Conservation (phyloP, 2,113 vertebrate genomes). For the Ptilorrhoa leucosticta region DNA sequence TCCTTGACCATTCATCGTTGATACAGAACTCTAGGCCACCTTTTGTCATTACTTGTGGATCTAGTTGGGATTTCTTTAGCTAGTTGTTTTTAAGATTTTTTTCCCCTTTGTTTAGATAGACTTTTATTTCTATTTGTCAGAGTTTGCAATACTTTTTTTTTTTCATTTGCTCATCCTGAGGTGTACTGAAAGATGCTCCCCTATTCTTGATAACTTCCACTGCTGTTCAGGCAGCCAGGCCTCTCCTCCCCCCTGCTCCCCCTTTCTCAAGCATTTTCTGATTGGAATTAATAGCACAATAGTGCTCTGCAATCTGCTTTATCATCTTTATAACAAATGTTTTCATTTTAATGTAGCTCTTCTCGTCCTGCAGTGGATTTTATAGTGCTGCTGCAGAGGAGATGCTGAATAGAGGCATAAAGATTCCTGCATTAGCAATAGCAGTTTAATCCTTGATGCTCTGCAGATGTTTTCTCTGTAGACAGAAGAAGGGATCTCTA, state of each 20-base stretch:
- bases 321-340: neutral
- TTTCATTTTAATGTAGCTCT: neutral
- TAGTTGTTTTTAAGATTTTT: neutral
- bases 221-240: neutral
- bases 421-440: neutral
- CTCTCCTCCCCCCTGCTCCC: fast-evolving
- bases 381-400: neutral
- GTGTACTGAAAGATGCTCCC: neutral
- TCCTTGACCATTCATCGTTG: neutral
- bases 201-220: neutral
- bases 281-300: fast-evolving
- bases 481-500: neutral
- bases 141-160: neutral
- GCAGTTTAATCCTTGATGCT: neutral
- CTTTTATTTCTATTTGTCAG: neutral
- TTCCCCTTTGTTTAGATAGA: fast-evolving
- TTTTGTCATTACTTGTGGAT: neutral
- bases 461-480: neutral
- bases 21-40: fast-evolving
- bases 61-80: neutral
- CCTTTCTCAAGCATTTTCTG: neutral
- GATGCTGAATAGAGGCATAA: neutral
- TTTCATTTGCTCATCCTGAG: neutral
- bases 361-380: neutral
- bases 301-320: neutral